Conservation (phyloP, 2,797 vertebrate species). For the Orestias chungarensis region DNA sequence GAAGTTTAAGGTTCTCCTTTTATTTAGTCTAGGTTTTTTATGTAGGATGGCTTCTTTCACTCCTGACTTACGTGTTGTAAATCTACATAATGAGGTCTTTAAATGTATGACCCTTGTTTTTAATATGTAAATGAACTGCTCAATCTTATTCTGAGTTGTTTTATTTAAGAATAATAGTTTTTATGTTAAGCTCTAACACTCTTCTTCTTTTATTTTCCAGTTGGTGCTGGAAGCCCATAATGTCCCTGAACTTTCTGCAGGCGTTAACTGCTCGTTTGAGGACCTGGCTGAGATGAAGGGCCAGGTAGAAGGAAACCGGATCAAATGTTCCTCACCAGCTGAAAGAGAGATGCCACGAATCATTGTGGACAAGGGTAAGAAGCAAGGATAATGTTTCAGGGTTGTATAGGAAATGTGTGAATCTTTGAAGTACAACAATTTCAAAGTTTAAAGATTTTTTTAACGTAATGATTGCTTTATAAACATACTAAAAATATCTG, state of each 20-base stretch:
- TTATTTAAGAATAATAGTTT: neutral
- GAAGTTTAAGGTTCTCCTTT: too few relatives aligned
- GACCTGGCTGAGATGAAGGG: slow-evolving; percentile 97
- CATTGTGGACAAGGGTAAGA: slow-evolving; percentile 91
- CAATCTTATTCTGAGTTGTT: neutral
- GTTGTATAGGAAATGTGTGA: neutral
- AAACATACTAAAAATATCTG: neutral
- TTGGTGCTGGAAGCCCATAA: slow-evolving; percentile 96
- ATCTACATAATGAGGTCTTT: neutral
- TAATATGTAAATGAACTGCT: neutral
- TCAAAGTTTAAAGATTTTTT: neutral
- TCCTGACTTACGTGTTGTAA: neutral
- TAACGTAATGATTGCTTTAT: neutral
- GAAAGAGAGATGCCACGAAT: slow-evolving; percentile 95
- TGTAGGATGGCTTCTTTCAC: neutral
- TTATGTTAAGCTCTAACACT: neutral
- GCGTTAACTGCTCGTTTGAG: slow-evolving; percentile 96
- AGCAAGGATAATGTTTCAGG: neutral
- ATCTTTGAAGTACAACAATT: neutral
- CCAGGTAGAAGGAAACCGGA: slow-evolving; percentile 92
- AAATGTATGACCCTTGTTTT: neutral
- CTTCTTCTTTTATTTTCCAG: slow-evolving; percentile 65
- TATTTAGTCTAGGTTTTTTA: neutral
- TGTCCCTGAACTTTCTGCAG: slow-evolving; percentile 93
- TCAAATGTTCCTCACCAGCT: slow-evolving; percentile 92